Base-by-base conservation (phyloP, 2,888 invertebrate genomes). In the Coremacera marginata region DNA sequence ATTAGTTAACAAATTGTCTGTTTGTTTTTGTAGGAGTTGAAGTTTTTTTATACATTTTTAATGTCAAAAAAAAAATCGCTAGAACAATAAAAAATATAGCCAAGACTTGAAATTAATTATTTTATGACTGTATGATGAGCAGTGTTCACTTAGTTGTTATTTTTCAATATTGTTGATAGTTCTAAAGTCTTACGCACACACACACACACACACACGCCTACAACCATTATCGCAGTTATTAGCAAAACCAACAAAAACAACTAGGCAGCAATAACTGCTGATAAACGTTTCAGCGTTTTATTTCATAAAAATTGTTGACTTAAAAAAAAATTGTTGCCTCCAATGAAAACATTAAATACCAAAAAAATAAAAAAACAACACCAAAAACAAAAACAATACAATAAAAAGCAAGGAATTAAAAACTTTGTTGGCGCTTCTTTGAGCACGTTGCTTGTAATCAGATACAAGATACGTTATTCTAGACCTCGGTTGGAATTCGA, bases 231-330 rank as follows among this genome's bases (percentile, higher is more conserved):
- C 44, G 11, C 7, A 7, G 7, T 44, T 44, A 44, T 44, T 11
- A 44, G 19, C 44, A 70, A 19, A 14, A 84, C 82, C 85, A 86
- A 85, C 86, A 72, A 62, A 22, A 86, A 85, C 80, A 80, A 70
- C 55, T 55, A 73, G 62, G 49, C 70, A 71, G 63, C 34, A 37
- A 77, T 75, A 44, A 52, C 75, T 67, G 63, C 68, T 63, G 44
- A 77, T 71, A 25, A 7, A 34, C 19, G 14, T 31, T n/a, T 34
- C 31, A n/a, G 19, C 34, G 34, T 60, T 60, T 60, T 9, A 60
- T 22, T 60, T 60, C 19, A 8, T 37, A 4, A 14, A 16, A 3
- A 55, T 63, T 14, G 51, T 22, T 57, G 37, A 37, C 37, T 37
- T 25, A n/a, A 11, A 19, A 25, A 60, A 8, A 27, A 27, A 44